These are phyloP conservation scores for Albula glossodonta DNA, from an alignment of 2,113 vertebrate species.

Conservation along the genomic window DNA sequence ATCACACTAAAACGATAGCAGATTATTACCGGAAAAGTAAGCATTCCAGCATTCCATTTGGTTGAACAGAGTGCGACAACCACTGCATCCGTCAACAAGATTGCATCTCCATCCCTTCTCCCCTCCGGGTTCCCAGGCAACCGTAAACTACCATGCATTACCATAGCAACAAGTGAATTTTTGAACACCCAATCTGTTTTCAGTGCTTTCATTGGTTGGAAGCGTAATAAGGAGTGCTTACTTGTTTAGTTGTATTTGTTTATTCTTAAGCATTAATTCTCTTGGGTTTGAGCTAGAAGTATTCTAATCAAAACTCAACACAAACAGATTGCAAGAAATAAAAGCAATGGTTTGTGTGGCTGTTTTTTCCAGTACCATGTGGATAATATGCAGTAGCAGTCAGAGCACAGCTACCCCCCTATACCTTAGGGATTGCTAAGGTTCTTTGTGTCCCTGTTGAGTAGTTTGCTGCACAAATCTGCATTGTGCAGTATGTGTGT, in stretches of 20 bases:
- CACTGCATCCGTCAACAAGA: not conserved
- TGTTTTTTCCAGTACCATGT: too few species aligned
- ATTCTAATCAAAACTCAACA: too few species aligned
- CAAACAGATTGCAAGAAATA: too few species aligned
- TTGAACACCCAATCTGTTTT: slow-evolving; percentile 45
- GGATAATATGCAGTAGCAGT: too few species aligned
- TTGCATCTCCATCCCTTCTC: not conserved
- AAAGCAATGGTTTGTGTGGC: too few species aligned
- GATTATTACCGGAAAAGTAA: not conserved
- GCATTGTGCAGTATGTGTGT: too few species aligned
- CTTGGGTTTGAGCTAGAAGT: not conserved
- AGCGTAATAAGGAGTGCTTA: not conserved
- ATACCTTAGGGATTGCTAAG: too few species aligned
- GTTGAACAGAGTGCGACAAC: not conserved
- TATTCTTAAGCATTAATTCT: not conserved
- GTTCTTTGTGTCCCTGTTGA: too few species aligned
- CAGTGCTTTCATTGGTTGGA: slow-evolving; percentile 38
- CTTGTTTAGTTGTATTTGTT: not conserved
- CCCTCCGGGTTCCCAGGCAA: not conserved
- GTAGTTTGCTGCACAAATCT: too few species aligned
- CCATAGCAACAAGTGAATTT: slow-evolving; percentile 53
- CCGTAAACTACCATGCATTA: slow-evolving; percentile 8
- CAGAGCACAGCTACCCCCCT: too few species aligned
- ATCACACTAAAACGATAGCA: not conserved
- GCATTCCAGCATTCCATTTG: not conserved